Conservation (phyloP, 2,113 vertebrate genomes). For the Hypocryptadius cinnamomeus region DNA sequence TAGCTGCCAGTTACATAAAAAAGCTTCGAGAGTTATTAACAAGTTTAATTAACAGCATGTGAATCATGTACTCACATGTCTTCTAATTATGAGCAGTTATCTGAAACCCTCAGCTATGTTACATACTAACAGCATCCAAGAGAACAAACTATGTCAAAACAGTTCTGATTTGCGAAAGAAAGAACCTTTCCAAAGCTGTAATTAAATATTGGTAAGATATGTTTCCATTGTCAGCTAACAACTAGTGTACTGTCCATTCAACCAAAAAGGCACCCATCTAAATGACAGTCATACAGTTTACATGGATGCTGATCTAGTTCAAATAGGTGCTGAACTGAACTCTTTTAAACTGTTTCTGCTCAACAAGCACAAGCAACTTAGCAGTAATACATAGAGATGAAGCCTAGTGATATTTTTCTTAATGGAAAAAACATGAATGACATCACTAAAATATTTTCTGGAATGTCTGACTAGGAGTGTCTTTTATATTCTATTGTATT, state of each 20-base stretch:
- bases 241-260: neutral
- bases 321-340: neutral
- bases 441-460: neutral
- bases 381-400: neutral
- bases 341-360: neutral
- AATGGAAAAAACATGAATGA: neutral
- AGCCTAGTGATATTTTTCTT: neutral
- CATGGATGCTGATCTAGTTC: neutral
- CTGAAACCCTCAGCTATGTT: neutral
- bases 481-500: neutral
- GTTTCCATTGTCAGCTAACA: neutral
- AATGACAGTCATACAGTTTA: neutral
- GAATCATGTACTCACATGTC: neutral
- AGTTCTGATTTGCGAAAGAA: neutral
- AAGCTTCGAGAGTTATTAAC: neutral
- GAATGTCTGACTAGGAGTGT: neutral
- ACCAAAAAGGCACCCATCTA: neutral
- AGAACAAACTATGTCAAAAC: neutral
- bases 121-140: neutral
- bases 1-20: neutral
- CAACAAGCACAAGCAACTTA: neutral
- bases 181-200: neutral
- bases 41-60: constrained; percentile 21
- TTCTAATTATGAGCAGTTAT: neutral
- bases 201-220: neutral